Evolutionary conservation across 2,797 vertebrate species (phyloP), one percentile per base, ranked within the genome.

Genomic region (Cyprinodon diabolis): DNA sequence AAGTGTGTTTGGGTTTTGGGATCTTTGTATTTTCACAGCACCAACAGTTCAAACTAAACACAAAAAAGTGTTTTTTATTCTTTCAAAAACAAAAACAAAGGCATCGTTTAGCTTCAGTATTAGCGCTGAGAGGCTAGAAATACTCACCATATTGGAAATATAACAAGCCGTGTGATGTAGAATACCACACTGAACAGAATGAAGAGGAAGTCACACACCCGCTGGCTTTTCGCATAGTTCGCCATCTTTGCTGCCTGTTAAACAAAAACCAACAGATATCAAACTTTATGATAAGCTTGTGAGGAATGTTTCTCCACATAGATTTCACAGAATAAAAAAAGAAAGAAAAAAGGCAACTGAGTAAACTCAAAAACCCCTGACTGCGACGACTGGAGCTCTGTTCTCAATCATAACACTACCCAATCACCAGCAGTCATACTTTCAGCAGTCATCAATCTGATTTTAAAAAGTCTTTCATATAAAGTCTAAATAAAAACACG

Each of bases 181-280:
- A 99, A 99, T 14, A 93, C 92, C 0, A 95, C 92, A 75, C 95
- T 92, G 70, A 99, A 99, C 81, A 96, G 84, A 87, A 98, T 94
- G 91, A 99, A 99, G 84, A 98, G 88, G 76, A 94, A 89, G 88
- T 99, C 97, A 83, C 98, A 99, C 9, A 98, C 70, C 15, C 93
- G 95, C 90, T 99, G 98, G 91, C 94, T 97, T 90, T 98, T 98
- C 84, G 98, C 96, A 63, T 99, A 99, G 92, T 99, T 99, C 85
- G 97, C 94, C 89, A 99, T 80, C 92, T 99, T 99, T 85, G 97
- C 98, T 84, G 96, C 96, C 98, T 99, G 85, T 57, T 30, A 75
- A 12, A 85, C 62, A 77, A 47, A 83, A 63, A 91, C 78, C 30
- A 65, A 48, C 37, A 78, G 0, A 76, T 68, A 60, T 8, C 12